These are phyloP conservation scores for Lacanobia wlatinum DNA, from an alignment of 2,888 invertebrate species.

Conservation along the genomic window DNA sequence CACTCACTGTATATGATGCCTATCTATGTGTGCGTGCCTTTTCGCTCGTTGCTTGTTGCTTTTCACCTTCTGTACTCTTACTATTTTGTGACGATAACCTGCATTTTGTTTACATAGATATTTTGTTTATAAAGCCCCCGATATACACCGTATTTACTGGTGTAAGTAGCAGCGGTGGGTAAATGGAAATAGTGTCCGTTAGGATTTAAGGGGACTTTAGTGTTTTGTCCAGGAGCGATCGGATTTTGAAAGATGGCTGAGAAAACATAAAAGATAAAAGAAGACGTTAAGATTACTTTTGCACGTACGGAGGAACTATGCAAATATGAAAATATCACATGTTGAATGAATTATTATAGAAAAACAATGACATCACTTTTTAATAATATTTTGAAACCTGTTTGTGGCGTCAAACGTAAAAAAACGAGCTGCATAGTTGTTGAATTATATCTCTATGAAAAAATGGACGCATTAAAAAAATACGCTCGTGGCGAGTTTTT, in stretches of 20 bases:
- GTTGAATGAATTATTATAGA: too few relatives aligned
- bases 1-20: not conserved
- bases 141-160: conserved; percentile 28
- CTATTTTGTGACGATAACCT: conserved; percentile 5
- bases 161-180: conserved; percentile 2
- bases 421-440: too few relatives aligned
- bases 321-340: too few relatives aligned
- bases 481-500: too few relatives aligned
- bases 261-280: not conserved
- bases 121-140: conserved; percentile 48
- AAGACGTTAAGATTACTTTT: too few relatives aligned
- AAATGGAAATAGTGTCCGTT: conserved; percentile 22
- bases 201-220: conserved; percentile 14
- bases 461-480: too few relatives aligned
- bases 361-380: too few relatives aligned
- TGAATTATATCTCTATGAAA: too few relatives aligned
- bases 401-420: too few relatives aligned
- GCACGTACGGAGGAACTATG: too few relatives aligned
- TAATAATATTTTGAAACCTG: too few relatives aligned
- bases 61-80: not conserved
- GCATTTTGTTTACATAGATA: conserved; percentile 43
- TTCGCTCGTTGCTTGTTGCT: not conserved
- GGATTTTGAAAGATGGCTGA: not conserved
- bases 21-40: not conserved
- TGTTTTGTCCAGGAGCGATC: not conserved